These are phyloP conservation scores for Limnodromus scolopaceus DNA, from an alignment of 2,797 vertebrate genomes.

Conservation along the genomic window DNA sequence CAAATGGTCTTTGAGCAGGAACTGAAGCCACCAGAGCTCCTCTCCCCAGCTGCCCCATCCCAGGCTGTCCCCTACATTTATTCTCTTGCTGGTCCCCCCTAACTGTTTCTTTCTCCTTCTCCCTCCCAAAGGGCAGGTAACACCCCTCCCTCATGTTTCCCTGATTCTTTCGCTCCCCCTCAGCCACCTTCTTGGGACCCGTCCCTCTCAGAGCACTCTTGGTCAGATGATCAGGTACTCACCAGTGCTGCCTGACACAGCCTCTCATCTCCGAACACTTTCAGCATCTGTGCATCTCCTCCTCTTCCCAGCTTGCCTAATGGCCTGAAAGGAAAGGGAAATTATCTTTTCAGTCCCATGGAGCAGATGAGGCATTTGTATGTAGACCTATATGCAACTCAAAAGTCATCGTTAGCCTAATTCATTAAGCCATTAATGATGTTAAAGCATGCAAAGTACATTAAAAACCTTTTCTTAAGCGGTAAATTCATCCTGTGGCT, in stretches of 20 bases:
- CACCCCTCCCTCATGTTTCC: background rate
- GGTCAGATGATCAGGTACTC: background rate
- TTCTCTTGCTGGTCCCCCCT: background rate
- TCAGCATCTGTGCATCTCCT: background rate
- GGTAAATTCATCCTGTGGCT: background rate
- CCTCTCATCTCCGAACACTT: background rate
- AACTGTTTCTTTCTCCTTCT: background rate
- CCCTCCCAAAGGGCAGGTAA: background rate
- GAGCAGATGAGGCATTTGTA: background rate
- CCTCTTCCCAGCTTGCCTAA: background rate
- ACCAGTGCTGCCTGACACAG: background rate
- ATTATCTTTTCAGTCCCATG: background rate
- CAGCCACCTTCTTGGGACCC: background rate
- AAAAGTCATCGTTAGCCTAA: background rate
- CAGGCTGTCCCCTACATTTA: background rate
- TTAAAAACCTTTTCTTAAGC: conserved; percentile 1
- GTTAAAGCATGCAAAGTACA: conserved; percentile 5
- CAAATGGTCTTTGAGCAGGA: background rate
- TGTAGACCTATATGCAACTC: background rate
- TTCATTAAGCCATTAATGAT: background rate
- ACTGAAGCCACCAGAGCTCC: background rate
- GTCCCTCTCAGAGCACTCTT: background rate
- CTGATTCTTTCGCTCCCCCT: background rate
- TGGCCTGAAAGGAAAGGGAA: background rate
- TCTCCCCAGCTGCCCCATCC: background rate